These are phyloP conservation scores for Protosalanx chinensis DNA, from an alignment of 2,797 vertebrate genomes.

Conservation along the genomic window DNA sequence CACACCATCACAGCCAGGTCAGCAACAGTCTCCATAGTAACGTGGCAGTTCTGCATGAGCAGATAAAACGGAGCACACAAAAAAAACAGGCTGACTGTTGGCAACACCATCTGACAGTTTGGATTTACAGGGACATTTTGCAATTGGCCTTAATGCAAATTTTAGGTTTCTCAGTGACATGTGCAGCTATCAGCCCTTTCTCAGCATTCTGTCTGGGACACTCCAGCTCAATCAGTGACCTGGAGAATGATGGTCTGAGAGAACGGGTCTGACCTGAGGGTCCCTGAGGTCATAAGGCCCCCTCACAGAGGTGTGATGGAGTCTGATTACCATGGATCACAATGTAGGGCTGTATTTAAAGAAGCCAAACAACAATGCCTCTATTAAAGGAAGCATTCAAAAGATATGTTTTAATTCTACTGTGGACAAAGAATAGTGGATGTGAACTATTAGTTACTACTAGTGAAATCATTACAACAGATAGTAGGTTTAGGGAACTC, in stretches of 20 bases:
- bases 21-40: conserved; percentile 11
- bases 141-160: too few species aligned
- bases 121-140: not conserved
- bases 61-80: conserved; percentile 16
- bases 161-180: not conserved
- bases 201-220: not conserved
- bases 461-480: too few species aligned
- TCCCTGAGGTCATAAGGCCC: not conserved
- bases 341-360: not conserved
- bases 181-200: not conserved
- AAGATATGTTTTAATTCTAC: too few species aligned
- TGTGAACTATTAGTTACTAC: too few species aligned
- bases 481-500: too few species aligned
- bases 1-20: conserved; percentile 42
- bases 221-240: conserved; percentile 22
- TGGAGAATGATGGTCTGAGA: conserved; percentile 26
- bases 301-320: not conserved
- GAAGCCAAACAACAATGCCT: too few species aligned
- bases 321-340: not conserved
- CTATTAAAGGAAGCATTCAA: not conserved
- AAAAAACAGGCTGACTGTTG: too few species aligned
- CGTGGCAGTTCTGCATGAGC: conserved; percentile 18
- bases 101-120: not conserved
- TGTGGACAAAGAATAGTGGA: too few species aligned
- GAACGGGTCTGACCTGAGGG: conserved; percentile 37